A percentile compares a stretch with the other conserved stretches of the same genome.
Conservation (phyloP, 2,113 vertebrate genomes). For the Polypterus bichir region DNA sequence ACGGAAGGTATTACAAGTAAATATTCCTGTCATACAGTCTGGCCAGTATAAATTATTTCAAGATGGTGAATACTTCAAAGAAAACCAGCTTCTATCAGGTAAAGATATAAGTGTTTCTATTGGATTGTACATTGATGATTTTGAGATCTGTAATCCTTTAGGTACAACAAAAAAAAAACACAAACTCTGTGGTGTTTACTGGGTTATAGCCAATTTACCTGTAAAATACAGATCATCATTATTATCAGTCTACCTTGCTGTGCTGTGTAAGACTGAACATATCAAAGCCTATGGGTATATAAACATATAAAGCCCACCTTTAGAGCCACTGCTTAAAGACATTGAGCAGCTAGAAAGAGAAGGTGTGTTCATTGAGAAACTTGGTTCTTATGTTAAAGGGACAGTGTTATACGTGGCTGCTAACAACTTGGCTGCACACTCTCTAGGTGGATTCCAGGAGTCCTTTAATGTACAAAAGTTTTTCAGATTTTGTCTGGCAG, state of each 20-base stretch:
- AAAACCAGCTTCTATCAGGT: no score
- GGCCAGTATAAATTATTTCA: no score
- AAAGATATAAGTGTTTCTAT: no score
- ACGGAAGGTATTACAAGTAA: no score
- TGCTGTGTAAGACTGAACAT: constrained; percentile 14
- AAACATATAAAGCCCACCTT: constrained; percentile 5
- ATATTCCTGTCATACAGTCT: no score
- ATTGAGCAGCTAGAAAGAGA: constrained; percentile 14
- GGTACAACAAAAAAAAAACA: no score
- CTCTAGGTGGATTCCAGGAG: constrained; percentile 19
- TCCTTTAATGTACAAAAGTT: constrained; percentile 21
- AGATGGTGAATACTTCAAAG: no score
- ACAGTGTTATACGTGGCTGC: constrained; percentile 15
- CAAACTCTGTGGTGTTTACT: no score
- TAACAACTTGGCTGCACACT: constrained; percentile 19
- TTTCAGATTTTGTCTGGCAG: constrained; percentile 16
- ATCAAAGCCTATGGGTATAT: constrained; percentile 18
- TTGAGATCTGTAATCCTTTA: no score
- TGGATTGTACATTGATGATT: no score
- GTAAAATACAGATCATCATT: background rate
- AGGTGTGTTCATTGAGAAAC: constrained; percentile 11
- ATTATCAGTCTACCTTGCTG: constrained; percentile 14
- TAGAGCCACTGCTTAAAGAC: constrained; percentile 18
- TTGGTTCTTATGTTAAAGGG: constrained; percentile 8
- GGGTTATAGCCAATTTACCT: no score